Conservation (phyloP, 2,113 vertebrate genomes). For the Hemichromis elongatus region DNA sequence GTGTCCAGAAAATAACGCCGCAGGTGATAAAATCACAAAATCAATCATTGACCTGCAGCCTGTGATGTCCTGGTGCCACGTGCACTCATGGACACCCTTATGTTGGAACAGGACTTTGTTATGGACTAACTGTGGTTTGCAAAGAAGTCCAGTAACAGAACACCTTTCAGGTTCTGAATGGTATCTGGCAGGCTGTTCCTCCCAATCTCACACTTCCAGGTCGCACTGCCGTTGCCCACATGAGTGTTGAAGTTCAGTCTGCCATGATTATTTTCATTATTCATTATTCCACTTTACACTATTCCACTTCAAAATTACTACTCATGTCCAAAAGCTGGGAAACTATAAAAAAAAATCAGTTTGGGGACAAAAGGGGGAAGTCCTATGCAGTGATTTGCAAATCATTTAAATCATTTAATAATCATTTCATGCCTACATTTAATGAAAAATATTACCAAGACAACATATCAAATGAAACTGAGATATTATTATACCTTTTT, state of each 20-base stretch:
- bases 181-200: background rate
- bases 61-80: background rate
- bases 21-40: background rate
- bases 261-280: background rate
- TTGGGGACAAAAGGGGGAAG: too few species aligned
- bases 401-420: background rate
- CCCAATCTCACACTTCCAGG: background rate
- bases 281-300: background rate
- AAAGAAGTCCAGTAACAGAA: too few species aligned
- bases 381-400: background rate
- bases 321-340: background rate
- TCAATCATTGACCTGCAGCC: background rate
- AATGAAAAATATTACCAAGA: background rate
- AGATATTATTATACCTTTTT: background rate
- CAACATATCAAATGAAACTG: background rate
- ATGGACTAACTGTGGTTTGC: too few species aligned
- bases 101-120: too few species aligned
- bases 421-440: background rate
- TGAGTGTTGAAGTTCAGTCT: background rate
- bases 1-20: background rate
- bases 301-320: background rate
- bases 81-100: background rate
- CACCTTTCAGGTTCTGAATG: too few species aligned
- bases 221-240: background rate
- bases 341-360: background rate